Evolutionary conservation across 1,140 invertebrate genomes (phyloP).

Genomic region (Tachypleus tridentatus): DNA sequence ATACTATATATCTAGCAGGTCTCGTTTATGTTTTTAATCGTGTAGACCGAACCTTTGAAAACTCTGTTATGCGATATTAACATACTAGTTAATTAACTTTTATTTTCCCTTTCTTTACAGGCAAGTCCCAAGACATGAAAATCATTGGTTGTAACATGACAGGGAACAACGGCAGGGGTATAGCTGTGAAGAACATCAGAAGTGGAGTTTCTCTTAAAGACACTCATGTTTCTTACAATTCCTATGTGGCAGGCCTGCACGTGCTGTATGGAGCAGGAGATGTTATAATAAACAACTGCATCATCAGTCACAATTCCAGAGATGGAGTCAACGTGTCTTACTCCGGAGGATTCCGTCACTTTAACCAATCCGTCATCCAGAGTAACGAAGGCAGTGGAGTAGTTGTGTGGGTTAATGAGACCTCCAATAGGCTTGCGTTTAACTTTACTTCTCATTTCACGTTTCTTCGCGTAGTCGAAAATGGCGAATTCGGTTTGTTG

Average conservation of each 20-base stretch:
- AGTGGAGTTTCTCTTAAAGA: slow-evolving; percentile 65
- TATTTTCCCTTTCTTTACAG: slow-evolving; percentile 30
- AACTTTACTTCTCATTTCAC: slow-evolving; percentile 43
- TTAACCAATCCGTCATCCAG: slow-evolving; percentile 60
- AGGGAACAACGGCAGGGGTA: slow-evolving; percentile 84
- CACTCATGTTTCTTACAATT: slow-evolving; percentile 70
- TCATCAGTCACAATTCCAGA: slow-evolving; percentile 77
- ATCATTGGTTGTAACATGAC: slow-evolving; percentile 69
- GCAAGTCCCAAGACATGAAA: slow-evolving; percentile 74
- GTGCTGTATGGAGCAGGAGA: slow-evolving; percentile 71
- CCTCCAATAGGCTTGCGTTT: slow-evolving; percentile 58
- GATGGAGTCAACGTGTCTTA: slow-evolving; percentile 63
- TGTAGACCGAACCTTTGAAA: no score
- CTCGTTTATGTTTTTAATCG: no score
- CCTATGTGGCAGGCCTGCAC: slow-evolving; percentile 75
- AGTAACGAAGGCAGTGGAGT: slow-evolving; percentile 68
- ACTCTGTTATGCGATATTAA: no score
- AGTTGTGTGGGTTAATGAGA: slow-evolving; percentile 77
- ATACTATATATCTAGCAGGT: no score
- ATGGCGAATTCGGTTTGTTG: slow-evolving; percentile 69
- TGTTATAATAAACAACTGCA: slow-evolving; percentile 78
- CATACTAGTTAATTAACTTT: no score
- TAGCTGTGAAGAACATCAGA: slow-evolving; percentile 68
- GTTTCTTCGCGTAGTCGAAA: slow-evolving; percentile 71
- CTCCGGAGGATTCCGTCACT: slow-evolving; percentile 74